Evolutionary conservation across 2,797 vertebrate genomes (phyloP), one percentile per base, ranked within the genome.

Genomic region (Pygocentrus nattereri): DNA sequence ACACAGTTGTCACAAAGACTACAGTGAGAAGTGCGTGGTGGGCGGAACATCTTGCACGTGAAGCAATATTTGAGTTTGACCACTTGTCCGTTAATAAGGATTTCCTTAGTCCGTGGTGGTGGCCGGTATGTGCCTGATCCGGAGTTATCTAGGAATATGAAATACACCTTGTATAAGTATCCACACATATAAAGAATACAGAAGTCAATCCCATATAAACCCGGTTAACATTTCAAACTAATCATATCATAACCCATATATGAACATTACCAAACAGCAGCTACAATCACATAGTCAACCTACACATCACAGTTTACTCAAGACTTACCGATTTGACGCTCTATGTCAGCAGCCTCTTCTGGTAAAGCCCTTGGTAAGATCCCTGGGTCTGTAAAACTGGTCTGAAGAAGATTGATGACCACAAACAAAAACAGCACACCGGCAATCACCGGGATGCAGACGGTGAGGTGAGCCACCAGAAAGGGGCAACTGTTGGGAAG

Each of bases 51-150:
- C 90, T 97, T 98, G 93, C 98, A 99, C 73, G 97, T 99, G 91
- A 99, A 98, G 93, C 98, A 99, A 93, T 98, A 99, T 90, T 99
- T 99, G 81, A 99, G 94, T 84, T 98, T 98, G 80, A 99, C 97
- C 93, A 97, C 93, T 80, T 98, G 96, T 86, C 97, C 96, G 74
- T 98, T 98, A 89, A 99, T 97, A 80, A 96, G 92, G 91, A 99
- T 96, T 88, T 99, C 98, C 92, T 95, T 96, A 4, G 97, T 99
- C 67, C 97, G 95, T 1, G 98, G 97, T 0, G 98, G 97, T 0
- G 96, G 97, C 2, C 97, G 96, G 88, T 98, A 98, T 0, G 95
- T 95, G 10, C 96, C 97, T 21, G 95, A 96, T 71, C 97, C 96
- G 84, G 96, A 96, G 90, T 93, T 96, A 91, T 98, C 97, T 98